Base-by-base conservation (phyloP, 2,797 vertebrate genomes). In the Centroberyx gerrardi region DNA sequence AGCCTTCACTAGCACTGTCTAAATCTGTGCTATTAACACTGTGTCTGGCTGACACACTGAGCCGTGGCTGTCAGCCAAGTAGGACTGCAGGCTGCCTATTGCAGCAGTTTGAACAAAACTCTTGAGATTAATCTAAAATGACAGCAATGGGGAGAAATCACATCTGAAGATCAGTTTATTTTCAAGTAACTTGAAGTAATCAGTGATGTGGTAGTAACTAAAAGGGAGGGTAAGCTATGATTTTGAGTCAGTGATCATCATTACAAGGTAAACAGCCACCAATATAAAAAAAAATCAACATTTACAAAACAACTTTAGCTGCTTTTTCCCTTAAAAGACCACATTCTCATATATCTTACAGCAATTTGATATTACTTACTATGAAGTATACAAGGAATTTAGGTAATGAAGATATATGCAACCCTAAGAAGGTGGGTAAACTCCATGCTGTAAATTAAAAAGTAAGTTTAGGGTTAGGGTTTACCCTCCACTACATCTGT, bases 11-110 rank as follows among this genome's bases (percentile, higher is more conserved):
- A 29, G 51, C 46, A 2, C 61, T 12, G 51, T 58, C 33, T 67
- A n/a, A 46, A 55, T 60, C 0, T 66, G 31, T 74, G 56, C 22
- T 70, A 0, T 18, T n/a, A 66, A 52, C 17, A 71, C n/a, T 78
- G 64, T 70, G 63, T 69, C 36, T 75, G 53, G 40, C 64, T 74
- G 68, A 28, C 54, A 76, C 36, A 48, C 28, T 36, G 53, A 65
- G 42, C 3, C 29, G 28, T 62, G 33, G 54, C 33, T 42, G 60
- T 31, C 51, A 59, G 79, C 51, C 75, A 75, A 73, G 12, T 8
- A 17, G 40, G 31, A 29, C 62, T 51, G 60, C 29, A 8, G 51
- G 65, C 58, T 64, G 38, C 28, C 1, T 53, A 17, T 44, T 66
- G 10, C 9, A 55, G 15, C 36, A 58, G 4, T 40, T 7, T 15